phyloP scores from a whole-genome alignment of 2,797 vertebrate genomes.

The Spizella passerina region DNA sequence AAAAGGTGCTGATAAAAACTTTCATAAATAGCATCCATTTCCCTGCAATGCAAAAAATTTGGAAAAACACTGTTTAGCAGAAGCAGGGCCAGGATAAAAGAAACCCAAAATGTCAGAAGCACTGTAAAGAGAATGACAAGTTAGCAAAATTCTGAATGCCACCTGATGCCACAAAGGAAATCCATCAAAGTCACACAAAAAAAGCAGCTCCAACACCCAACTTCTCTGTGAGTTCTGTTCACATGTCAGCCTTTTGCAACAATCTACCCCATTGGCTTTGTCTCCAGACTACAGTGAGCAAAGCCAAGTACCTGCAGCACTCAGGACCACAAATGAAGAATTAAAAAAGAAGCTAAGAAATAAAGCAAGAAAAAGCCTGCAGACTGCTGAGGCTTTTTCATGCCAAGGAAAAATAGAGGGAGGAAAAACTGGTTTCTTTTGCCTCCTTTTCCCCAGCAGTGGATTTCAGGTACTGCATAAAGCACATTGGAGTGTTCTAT shows the following conservation, averaged over 20 bases:
- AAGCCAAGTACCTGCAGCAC: not conserved
- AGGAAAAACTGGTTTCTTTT: not conserved
- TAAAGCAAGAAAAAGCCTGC: not conserved
- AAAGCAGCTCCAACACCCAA: not conserved
- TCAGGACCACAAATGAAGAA: not conserved
- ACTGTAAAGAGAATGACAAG: not conserved
- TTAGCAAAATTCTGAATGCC: conserved; percentile 20
- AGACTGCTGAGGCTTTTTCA: not conserved
- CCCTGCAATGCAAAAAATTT: not conserved
- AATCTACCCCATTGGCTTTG: not conserved
- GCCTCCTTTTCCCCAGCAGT: not conserved
- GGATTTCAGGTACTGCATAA: not conserved
- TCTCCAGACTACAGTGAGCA: not conserved
- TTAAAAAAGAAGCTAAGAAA: not conserved
- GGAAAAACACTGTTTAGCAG: not conserved
- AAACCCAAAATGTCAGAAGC: not conserved
- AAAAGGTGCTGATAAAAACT: conserved; percentile 21
- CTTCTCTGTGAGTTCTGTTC: not conserved
- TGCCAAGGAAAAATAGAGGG: not conserved
- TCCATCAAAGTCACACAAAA: not conserved
- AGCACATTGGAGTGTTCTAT: not conserved
- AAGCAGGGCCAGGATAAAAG: not conserved
- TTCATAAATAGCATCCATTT: conserved; percentile 14
- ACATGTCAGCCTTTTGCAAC: not conserved
- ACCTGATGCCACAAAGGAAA: conserved; percentile 30